Evolutionary conservation across 2,888 invertebrate species (phyloP).

Genomic region (Tetramorium bicarinatum): DNA sequence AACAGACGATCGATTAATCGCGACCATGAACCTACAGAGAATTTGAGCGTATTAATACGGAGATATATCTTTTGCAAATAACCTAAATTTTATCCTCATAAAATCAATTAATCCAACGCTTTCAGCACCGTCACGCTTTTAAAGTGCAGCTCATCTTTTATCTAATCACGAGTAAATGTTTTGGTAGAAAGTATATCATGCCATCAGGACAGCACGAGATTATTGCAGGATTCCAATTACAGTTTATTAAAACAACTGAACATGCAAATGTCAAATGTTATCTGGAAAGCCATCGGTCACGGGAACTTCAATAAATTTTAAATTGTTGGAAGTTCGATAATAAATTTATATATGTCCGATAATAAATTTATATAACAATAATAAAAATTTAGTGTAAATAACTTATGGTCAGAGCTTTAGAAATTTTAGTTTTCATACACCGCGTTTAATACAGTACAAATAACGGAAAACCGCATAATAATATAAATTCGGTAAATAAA

Average conservation of each 20-base stretch:
- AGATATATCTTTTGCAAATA: slow-evolving; percentile 57
- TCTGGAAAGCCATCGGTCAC: slow-evolving; percentile 44
- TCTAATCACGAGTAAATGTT: slow-evolving; percentile 31
- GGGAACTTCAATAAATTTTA: slow-evolving; percentile 30
- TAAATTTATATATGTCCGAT: slow-evolving; percentile 6
- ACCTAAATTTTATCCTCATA: background rate
- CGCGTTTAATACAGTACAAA: slow-evolving; percentile 1
- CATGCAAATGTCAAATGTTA: slow-evolving; percentile 51
- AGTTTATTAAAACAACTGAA: slow-evolving; percentile 40
- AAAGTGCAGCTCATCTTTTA: slow-evolving; percentile 14
- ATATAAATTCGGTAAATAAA: slow-evolving; percentile 38
- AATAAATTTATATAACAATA: no score
- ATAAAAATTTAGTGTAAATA: slow-evolving; percentile 20
- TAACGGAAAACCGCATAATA: background rate
- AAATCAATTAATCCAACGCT: background rate
- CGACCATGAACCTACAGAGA: background rate
- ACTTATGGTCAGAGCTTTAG: slow-evolving; percentile 9
- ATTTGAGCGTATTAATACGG: slow-evolving; percentile 33
- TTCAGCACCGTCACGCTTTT: background rate
- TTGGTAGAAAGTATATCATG: slow-evolving; percentile 21
- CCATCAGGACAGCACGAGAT: background rate
- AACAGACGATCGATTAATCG: slow-evolving; percentile 58
- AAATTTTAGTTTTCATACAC: slow-evolving; percentile 21
- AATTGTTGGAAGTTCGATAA: slow-evolving; percentile 29
- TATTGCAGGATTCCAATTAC: slow-evolving; percentile 36